Base-by-base conservation (phyloP, 2,797 vertebrate species). In the Schizopygopsis malacanthus region DNA sequence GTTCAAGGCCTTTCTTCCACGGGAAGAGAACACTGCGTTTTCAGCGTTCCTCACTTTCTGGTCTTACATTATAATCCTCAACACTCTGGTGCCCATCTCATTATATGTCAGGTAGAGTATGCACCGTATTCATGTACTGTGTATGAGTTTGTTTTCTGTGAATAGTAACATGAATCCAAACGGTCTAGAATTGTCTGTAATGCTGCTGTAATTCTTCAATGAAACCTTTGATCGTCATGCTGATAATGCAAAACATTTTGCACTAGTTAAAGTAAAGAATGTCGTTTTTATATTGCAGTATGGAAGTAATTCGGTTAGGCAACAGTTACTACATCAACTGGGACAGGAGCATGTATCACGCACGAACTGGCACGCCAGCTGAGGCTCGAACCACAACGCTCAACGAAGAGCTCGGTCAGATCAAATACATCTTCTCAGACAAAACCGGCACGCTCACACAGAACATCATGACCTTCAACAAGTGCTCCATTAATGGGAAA, bases 31-130 rank as follows among this genome's bases (percentile, higher is more conserved):
- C 2, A 90, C 96, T 0, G 39, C 86, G 13, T 93, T 96, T 85
- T 97, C 97, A 0, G 95, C 94, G 76, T 94, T 96, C 90, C 96
- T 98, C 89, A 94, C 95, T n/a, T 98, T 99, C 95, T 99, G 97
- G 97, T 99, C 98, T 18, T 99, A 99, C 0, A 94, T 99, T 93
- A 99, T 99, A 93, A 98, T 99, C 92, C 96, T 99, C 89, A 99
- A 99, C 94, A 99, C 98, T 0, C 95, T 99, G 94, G 98, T 99
- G 86, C 98, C 98, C 59, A 99, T 99, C 90, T 99, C 98, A 0
- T 97, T 99, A 88, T 99, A 99, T 0, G 97, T 99, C 86, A 99
- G 98, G 97, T 99, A 69, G 18, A n/a, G 61, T 9, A 2, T 9
- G 41, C 3, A 33, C 33, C 3, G 33, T 33, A 33, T 56, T 59